These are phyloP conservation scores for Schizothorax lantsangensis DNA, from an alignment of 2,797 vertebrate genomes.

Conservation along the genomic window DNA sequence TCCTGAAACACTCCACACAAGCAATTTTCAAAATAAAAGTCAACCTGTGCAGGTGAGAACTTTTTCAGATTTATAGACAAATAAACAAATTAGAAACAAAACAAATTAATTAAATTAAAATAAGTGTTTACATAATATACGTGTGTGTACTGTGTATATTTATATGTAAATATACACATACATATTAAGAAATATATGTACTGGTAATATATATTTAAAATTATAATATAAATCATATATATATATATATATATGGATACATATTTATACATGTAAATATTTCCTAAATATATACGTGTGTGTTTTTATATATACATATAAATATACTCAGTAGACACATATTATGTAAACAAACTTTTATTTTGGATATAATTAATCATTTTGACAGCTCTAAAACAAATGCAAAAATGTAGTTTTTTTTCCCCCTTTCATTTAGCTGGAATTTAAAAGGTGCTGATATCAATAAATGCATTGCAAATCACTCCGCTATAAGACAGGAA, in stretches of 20 bases:
- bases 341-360: neutral
- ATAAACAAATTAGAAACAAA: neutral
- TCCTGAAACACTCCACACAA: neutral
- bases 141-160: neutral
- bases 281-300: too few relatives aligned
- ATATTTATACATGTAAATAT: too few relatives aligned
- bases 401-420: neutral
- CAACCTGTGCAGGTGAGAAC: accelerated
- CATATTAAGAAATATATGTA: too few relatives aligned
- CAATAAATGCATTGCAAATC: neutral
- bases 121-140: neutral
- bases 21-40: conserved; percentile 34
- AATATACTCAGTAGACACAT: neutral
- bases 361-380: neutral
- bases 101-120: too few relatives aligned
- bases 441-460: neutral
- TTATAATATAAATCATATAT: too few relatives aligned
- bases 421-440: neutral
- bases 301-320: neutral
- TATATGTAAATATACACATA: too few relatives aligned
- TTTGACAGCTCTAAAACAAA: neutral
- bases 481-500: neutral
- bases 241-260: too few relatives aligned
- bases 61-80: neutral
- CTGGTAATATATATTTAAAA: too few relatives aligned